A percentile compares a stretch with the other conserved stretches of the same genome.
phyloP scores from a whole-genome alignment of 1,140 invertebrate species.

The Heliothis virescens region DNA sequence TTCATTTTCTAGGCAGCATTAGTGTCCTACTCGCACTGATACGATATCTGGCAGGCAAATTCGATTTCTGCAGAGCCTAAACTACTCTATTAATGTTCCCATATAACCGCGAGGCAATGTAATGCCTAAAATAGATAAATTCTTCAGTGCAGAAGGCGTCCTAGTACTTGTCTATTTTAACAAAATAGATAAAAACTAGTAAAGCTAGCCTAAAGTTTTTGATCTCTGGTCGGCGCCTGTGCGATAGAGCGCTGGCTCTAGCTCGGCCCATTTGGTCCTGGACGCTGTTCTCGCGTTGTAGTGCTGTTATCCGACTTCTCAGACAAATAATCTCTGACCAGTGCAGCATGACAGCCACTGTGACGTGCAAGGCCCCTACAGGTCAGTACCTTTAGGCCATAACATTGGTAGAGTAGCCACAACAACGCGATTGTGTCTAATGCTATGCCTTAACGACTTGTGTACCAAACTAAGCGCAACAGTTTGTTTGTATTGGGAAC shows the following conservation, averaged over 20 bases:
- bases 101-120: too few species aligned
- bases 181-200: neutral
- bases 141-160: too few species aligned
- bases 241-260: neutral
- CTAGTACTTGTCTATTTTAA: neutral
- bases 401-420: too few species aligned
- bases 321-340: neutral
- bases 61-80: neutral
- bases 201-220: slow-evolving; percentile 1
- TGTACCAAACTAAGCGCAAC: too few species aligned
- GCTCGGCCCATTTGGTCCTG: slow-evolving; percentile 19
- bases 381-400: neutral
- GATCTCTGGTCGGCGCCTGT: neutral
- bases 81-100: too few species aligned
- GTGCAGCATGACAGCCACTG: neutral
- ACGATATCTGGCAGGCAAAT: neutral
- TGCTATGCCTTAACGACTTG: too few species aligned
- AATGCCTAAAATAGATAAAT: too few species aligned
- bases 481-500: too few species aligned
- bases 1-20: neutral
- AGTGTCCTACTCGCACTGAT: too few species aligned
- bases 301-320: neutral
- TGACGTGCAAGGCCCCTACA: neutral
- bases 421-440: too few species aligned
- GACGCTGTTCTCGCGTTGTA: neutral